These are phyloP conservation scores for Ruditapes philippinarum DNA, from an alignment of 1,140 invertebrate genomes.

Conservation along the genomic window DNA sequence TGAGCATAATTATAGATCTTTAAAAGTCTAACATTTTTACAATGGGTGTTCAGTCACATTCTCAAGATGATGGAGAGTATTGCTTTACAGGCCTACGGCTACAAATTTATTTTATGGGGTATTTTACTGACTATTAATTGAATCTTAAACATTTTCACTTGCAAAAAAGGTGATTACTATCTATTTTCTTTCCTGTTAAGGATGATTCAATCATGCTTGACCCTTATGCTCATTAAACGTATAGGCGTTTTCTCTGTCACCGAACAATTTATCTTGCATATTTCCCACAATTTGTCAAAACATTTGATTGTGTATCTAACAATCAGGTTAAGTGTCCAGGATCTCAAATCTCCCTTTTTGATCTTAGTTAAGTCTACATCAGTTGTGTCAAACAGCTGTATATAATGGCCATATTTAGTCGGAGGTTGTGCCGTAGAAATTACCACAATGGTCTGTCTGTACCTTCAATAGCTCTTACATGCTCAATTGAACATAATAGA, in stretches of 20 bases:
- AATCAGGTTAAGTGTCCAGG: neutral
- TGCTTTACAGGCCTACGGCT: neutral
- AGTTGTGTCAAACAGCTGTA: constrained; percentile 7
- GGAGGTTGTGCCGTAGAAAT: neutral
- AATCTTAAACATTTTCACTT: constrained; percentile 9
- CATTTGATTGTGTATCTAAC: neutral
- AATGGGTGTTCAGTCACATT: too few relatives aligned
- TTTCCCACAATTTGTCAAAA: constrained; percentile 29
- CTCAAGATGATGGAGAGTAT: too few relatives aligned
- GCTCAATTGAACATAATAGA: neutral
- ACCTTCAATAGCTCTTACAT: constrained; percentile 11
- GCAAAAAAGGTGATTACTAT: neutral
- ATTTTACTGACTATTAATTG: neutral
- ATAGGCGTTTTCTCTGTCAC: neutral
- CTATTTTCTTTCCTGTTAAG: neutral
- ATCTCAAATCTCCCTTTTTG: neutral
- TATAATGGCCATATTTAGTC: constrained; percentile 13
- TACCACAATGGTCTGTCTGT: constrained; percentile 5
- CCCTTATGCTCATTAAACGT: neutral
- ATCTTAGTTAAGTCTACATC: constrained; percentile 21
- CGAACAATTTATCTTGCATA: neutral
- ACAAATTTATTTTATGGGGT: neutral
- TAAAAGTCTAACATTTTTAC: too few relatives aligned
- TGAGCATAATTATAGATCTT: too few relatives aligned
- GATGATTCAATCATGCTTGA: neutral